Conservation (phyloP, 2,113 vertebrate species). For the Phoenicopterus ruber region DNA sequence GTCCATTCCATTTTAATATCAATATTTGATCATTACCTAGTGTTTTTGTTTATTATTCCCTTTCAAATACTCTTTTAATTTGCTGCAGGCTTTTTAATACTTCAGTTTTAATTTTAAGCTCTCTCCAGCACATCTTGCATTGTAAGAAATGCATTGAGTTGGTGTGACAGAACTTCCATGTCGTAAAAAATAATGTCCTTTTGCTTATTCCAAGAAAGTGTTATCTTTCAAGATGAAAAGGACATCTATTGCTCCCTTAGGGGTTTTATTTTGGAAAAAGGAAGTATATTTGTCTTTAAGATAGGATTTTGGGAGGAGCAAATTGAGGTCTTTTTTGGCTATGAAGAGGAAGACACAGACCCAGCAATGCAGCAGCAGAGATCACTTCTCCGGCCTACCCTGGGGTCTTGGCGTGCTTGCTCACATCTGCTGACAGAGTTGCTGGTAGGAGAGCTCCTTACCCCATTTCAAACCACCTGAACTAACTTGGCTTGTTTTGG, state of each 20-base stretch:
- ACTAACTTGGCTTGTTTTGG: background rate
- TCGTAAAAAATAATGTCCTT: background rate
- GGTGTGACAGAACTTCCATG: background rate
- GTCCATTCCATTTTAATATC: background rate
- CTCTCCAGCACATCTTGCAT: background rate
- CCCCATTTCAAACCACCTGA: background rate
- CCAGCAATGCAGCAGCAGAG: background rate
- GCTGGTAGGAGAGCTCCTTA: background rate
- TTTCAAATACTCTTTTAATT: background rate
- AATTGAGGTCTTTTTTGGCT: background rate
- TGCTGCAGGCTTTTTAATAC: background rate
- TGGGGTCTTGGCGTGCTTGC: accelerated
- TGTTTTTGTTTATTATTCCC: background rate
- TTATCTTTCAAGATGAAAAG: background rate
- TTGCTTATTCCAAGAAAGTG: background rate
- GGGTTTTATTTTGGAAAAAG: background rate
- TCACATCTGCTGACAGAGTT: background rate
- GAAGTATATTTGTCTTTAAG: background rate
- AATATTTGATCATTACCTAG: background rate
- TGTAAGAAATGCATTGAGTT: background rate
- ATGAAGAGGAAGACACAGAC: background rate
- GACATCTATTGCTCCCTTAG: background rate
- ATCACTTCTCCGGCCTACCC: background rate
- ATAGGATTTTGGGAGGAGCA: background rate
- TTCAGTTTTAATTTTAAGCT: background rate